Evolutionary conservation across 2,888 invertebrate species (phyloP), one percentile per base, ranked within the genome.

Genomic region (Zygogramma bicolorata): DNA sequence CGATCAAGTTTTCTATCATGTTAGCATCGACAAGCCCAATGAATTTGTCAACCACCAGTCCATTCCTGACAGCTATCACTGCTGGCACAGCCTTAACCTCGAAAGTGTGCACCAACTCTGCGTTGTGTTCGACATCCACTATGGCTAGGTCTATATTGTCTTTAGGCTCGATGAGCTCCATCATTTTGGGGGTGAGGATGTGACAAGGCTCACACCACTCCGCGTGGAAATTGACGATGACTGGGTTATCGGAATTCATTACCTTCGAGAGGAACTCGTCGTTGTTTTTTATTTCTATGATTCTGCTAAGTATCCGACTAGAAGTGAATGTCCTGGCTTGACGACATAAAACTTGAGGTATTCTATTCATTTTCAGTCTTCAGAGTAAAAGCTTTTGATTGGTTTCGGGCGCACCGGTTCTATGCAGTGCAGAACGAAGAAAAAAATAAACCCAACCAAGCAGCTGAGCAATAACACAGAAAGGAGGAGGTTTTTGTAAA

Each of bases 121-220:
- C 92, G 85, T 95, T 94, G 58, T 91, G 90, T 83, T 95, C 96
- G 0, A 96, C 94, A 86, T 95, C 93, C 0, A 96, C 92, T 22
- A 95, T 91, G 1, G 95, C 95, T 77, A 96, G 88, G 86, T 95
- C 93, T 65, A 96, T 89, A 80, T 93, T 90, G 7, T 89, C 89
- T 63, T 93, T 91, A 1, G 93, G 92, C 79, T 92, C 92, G 31
- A 95, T 90, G 63, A 96, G 86, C 84, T 94, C 93, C 80, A 91
- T 91, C 85, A 96, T 90, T 86, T 94, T 94, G 1, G 95, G 95
- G 0, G 95, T 95, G 13, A 96, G 88, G 81, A 95, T 94, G 87
- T 95, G 95, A 86, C 96, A 96, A 0, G 96, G 95, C 86, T 95
- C 95, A 83, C 96, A 96, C 96, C 96, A 96, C 79, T 96, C 95